Percentiles rank a stretch among this genome's conserved stretches.
These are phyloP conservation scores for Pollenia griseotomentosa DNA, from an alignment of 2,888 invertebrate genomes.

Conservation along the genomic window DNA sequence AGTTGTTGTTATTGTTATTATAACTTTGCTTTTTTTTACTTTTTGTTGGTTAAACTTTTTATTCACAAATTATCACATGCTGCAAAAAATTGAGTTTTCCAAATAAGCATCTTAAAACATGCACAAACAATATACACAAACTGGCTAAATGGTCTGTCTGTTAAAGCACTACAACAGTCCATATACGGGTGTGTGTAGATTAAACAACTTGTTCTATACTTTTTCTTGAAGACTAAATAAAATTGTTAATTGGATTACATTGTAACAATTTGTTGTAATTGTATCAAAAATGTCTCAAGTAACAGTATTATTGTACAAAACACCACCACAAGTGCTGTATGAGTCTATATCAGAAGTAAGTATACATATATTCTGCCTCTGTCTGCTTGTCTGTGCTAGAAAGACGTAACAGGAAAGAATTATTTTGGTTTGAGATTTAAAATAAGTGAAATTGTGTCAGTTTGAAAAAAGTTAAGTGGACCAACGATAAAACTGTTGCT, in stretches of 20 bases:
- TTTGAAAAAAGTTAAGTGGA: no score
- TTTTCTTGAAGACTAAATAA: not conserved
- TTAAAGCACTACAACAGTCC: no score
- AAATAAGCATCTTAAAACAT: slow-evolving; percentile 1
- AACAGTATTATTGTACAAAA: not conserved
- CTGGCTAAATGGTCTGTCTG: no score
- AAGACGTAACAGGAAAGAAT: no score
- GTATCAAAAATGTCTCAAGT: not conserved
- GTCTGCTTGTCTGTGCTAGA: no score
- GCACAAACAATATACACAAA: not conserved
- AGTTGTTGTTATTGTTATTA: slow-evolving; percentile 33
- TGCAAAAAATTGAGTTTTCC: slow-evolving; percentile 16
- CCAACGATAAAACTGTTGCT: no score
- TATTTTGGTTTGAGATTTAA: no score
- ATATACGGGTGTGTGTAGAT: no score
- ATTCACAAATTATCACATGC: slow-evolving; percentile 79
- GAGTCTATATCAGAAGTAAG: no score
- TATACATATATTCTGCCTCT: no score
- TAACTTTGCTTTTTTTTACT: slow-evolving; percentile 59
- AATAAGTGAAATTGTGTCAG: no score
- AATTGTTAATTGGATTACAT: slow-evolving; percentile 57
- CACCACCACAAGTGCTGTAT: not conserved
- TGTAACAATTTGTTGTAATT: not conserved
- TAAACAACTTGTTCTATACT: not conserved
- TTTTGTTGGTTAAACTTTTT: slow-evolving; percentile 75